Evolutionary conservation across 2,888 invertebrate species (phyloP).

Genomic region (Punctoribates punctum): DNA sequence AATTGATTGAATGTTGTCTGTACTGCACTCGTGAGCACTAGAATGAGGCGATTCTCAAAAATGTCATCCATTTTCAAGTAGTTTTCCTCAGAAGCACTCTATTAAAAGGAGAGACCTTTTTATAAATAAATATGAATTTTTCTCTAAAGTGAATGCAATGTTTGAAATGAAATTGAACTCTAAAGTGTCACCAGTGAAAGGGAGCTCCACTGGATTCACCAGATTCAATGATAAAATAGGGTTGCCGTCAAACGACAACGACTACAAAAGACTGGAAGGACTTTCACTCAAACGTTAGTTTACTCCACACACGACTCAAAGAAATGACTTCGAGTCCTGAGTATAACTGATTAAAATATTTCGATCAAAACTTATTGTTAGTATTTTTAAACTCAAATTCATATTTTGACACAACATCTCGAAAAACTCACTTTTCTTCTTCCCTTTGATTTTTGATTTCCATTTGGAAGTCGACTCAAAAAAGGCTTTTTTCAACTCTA

Average conservation of each 20-base stretch:
- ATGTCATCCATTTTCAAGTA: constrained; percentile 5
- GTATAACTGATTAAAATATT: constrained; percentile 38
- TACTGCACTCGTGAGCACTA: background rate
- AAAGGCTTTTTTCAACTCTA: background rate
- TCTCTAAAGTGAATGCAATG: constrained; percentile 16
- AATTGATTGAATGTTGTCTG: background rate
- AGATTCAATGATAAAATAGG: constrained; percentile 36
- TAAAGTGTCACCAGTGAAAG: constrained; percentile 33
- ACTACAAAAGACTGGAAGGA: constrained; percentile 15
- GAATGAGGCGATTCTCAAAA: background rate
- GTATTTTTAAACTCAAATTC: constrained; percentile 15
- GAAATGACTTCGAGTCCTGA: constrained; percentile 7
- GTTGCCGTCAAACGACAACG: constrained; percentile 13
- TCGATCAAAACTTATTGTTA: constrained; percentile 28
- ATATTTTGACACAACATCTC: constrained; percentile 21
- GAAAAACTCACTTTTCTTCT: background rate
- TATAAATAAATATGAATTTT: constrained; percentile 28
- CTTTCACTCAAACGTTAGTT: background rate
- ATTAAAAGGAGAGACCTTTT: constrained; percentile 6
- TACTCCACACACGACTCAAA: background rate
- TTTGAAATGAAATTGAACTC: constrained; percentile 27
- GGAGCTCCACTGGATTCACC: background rate
- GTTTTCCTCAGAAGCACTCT: background rate
- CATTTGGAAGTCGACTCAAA: background rate
- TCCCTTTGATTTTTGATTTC: background rate